Evolutionary conservation across 2,113 vertebrate genomes (phyloP).

Genomic region (Cephalophus harveyi): DNA sequence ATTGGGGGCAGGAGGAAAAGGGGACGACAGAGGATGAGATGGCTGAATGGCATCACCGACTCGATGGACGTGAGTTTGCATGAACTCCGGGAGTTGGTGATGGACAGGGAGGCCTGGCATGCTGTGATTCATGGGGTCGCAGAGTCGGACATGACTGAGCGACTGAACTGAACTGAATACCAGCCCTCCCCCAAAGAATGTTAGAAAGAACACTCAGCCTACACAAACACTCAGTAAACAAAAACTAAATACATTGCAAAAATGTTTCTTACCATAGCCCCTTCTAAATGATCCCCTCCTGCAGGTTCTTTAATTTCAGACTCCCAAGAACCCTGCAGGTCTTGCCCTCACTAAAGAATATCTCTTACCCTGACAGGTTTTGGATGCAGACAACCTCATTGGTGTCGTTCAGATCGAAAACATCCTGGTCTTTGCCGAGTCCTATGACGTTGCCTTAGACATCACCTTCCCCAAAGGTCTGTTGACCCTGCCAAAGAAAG

Average conservation of each 20-base stretch:
- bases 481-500: neutral
- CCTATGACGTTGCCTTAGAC: slow-evolving; percentile 87
- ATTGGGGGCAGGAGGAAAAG: too few species aligned
- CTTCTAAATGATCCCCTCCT: neutral
- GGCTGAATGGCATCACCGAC: too few species aligned
- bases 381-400: slow-evolving; percentile 87
- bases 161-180: too few species aligned
- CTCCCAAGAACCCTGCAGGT: neutral
- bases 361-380: slow-evolving; percentile 81
- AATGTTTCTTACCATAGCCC: neutral
- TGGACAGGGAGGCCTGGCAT: too few species aligned
- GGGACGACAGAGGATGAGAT: too few species aligned
- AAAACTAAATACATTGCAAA: neutral
- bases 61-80: too few species aligned
- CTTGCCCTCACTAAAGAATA: neutral
- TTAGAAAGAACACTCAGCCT: neutral
- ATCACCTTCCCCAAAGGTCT: slow-evolving; percentile 89
- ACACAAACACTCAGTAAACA: neutral
- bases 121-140: too few species aligned
- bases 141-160: rapidly evolving
- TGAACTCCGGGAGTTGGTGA: too few species aligned
- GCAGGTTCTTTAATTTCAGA: neutral
- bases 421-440: slow-evolving; percentile 86
- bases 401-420: slow-evolving; percentile 89
- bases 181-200: neutral